Evolutionary conservation across 2,797 vertebrate species (phyloP).

Genomic region (Coregonus sp.): DNA sequence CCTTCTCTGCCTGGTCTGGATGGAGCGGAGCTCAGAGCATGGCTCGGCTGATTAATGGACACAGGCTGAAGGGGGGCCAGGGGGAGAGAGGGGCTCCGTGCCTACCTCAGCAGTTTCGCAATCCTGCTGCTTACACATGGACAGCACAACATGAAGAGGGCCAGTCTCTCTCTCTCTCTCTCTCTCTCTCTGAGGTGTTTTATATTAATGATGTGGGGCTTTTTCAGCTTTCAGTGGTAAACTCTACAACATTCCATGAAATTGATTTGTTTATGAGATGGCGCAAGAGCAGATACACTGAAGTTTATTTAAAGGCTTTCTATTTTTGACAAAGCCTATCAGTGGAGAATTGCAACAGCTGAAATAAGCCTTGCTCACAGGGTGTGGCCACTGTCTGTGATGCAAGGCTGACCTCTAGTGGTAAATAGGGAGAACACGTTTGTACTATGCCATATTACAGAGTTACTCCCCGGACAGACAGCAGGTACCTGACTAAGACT

Average conservation of each 20-base stretch:
- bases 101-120: conserved; percentile 83
- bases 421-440: conserved; percentile 23
- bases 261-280: conserved; percentile 74
- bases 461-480: too few relatives aligned
- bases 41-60: conserved; percentile 64
- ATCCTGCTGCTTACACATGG: conserved; percentile 58
- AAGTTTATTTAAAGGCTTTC: conserved; percentile 77
- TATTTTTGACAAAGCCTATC: conserved; percentile 63
- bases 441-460: too few relatives aligned
- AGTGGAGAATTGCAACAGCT: conserved; percentile 40
- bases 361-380: not conserved
- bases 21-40: conserved; percentile 34
- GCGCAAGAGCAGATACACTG: conserved; percentile 74
- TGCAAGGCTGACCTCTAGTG: conserved; percentile 69
- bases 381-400: conserved; percentile 13
- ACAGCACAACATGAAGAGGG: conserved; percentile 71
- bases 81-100: conserved; percentile 61
- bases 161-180: conserved; percentile 32
- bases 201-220: not conserved
- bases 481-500: too few relatives aligned
- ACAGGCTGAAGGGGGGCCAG: conserved; percentile 29
- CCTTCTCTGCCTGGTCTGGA: conserved; percentile 40
- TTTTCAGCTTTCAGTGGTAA: conserved; percentile 57
- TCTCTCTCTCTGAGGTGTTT: not conserved
- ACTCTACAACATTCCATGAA: conserved; percentile 75